Evolutionary conservation across 2,113 vertebrate species (phyloP), one percentile per base, ranked within the genome.

Genomic region (Phyllostomus hastatus): DNA sequence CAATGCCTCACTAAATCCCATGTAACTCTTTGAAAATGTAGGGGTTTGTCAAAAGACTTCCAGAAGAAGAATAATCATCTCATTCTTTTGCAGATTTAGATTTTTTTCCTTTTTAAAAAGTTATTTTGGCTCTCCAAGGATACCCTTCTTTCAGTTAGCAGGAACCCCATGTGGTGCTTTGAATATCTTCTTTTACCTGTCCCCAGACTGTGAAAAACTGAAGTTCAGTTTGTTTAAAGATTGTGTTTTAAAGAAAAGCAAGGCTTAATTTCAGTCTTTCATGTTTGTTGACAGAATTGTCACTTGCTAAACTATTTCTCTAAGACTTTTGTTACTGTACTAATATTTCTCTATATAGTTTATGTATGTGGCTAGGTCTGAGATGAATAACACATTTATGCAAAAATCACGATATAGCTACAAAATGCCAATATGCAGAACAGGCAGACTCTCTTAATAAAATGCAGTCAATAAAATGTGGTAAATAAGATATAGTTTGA

Each of bases 331-430:
- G 86, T 96, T 97, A 96, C 96, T 96, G 91, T 90, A 78, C 97
- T 97, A 97, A 98, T 96, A 94, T 95, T 95, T 98, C 96, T 95
- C 33, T 2, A 31, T 96, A 87, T 82, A 95, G 97, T 97, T 97
- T 97, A 96, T 98, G 98, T 98, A 92, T 98, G 97, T 95, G 95
- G 46, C 73, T 96, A 90, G 86, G 95, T 10, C 97, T 88, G 92
- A 8, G 70, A 96, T 46, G 94, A 98, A 84, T 96, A 80, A 91
- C 94, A 52, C 52, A 97, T 97, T 96, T 96, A 89, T 96, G 88
- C 95, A 96, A 46, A 66, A 96, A 82, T 92, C 54, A 78, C 41
- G 57, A 88, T 95, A 76, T 64, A 59, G 88, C 67, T 96, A 92
- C 43, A 0, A 26, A 92, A 66, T 38, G 31, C 87, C 89, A 43